phyloP scores from a whole-genome alignment of 2,888 invertebrate genomes.

The Lacanobia wlatinum region DNA sequence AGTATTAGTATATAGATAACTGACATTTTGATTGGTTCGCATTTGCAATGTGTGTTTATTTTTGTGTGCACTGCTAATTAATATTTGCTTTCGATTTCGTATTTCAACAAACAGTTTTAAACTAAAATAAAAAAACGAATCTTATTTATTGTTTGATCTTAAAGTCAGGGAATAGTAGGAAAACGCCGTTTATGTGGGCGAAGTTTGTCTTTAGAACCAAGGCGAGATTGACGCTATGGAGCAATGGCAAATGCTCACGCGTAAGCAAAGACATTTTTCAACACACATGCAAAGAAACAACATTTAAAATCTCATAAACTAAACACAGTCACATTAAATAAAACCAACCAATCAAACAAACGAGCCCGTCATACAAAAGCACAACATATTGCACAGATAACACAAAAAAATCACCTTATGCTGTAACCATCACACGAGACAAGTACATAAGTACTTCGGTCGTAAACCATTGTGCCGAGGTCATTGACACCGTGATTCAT shows the following conservation, averaged over 20 bases:
- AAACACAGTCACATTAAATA: not conserved
- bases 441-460: slow-evolving; percentile 52
- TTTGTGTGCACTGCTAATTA: slow-evolving; percentile 21
- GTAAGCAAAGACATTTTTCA: not conserved
- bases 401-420: slow-evolving; percentile 46
- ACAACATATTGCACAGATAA: slow-evolving; percentile 42
- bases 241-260: not conserved
- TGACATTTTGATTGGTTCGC: slow-evolving; percentile 22
- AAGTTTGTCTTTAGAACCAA: not conserved
- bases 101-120: not conserved
- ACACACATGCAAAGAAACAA: not conserved
- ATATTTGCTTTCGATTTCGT: slow-evolving; percentile 35
- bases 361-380: slow-evolving; percentile 12
- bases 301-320: not conserved
- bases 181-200: too few relatives aligned
- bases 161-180: not conserved
- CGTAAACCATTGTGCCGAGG: slow-evolving; percentile 58
- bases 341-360: slow-evolving; percentile 16
- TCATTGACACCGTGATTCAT: slow-evolving; percentile 76
- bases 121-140: not conserved
- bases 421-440: slow-evolving; percentile 38
- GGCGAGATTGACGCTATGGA: not conserved
- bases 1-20: too few relatives aligned
- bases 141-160: not conserved
- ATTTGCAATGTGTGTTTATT: slow-evolving; percentile 24